Evolutionary conservation across 2,113 vertebrate genomes (phyloP).

Genomic region (Sorex araneus): DNA sequence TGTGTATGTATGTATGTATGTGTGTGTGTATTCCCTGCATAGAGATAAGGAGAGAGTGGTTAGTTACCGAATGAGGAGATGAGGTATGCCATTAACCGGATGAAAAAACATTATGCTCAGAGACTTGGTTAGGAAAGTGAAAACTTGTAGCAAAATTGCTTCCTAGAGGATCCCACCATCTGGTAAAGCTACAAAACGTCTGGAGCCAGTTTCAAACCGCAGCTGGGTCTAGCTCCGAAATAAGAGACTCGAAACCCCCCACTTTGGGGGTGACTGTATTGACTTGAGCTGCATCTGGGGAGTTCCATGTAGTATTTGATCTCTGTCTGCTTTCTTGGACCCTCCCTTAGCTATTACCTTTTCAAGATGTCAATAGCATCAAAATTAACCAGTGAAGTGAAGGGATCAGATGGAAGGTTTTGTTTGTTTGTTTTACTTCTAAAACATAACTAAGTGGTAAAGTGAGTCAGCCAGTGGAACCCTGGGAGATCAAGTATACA

Average conservation of each 20-base stretch:
- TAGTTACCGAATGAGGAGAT: conserved; percentile 37
- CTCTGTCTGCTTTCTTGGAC: conserved; percentile 25
- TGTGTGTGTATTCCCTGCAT: too few species aligned
- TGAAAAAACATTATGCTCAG: conserved; percentile 62
- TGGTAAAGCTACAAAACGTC: conserved; percentile 66
- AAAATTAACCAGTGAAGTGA: conserved; percentile 13
- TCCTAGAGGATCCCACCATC: conserved; percentile 76
- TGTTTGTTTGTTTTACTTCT: background rate
- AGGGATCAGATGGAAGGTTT: background rate
- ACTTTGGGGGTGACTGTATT: conserved; percentile 24
- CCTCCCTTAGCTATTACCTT: background rate
- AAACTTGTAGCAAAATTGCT: conserved; percentile 64
- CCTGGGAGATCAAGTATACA: background rate
- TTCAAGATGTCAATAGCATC: background rate
- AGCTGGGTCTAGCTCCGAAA: conserved; percentile 77
- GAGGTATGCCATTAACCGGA: background rate
- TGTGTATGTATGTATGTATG: too few species aligned
- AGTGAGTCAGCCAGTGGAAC: background rate
- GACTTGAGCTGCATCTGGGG: background rate
- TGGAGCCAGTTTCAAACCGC: conserved; percentile 76
- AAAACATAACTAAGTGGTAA: background rate
- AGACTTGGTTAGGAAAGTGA: conserved; percentile 67
- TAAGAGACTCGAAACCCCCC: conserved; percentile 68
- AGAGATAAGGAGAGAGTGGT: background rate
- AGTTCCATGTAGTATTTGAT: background rate